These are phyloP conservation scores for Ceratina calcarata DNA, from an alignment of 1,140 invertebrate species.

Conservation along the genomic window DNA sequence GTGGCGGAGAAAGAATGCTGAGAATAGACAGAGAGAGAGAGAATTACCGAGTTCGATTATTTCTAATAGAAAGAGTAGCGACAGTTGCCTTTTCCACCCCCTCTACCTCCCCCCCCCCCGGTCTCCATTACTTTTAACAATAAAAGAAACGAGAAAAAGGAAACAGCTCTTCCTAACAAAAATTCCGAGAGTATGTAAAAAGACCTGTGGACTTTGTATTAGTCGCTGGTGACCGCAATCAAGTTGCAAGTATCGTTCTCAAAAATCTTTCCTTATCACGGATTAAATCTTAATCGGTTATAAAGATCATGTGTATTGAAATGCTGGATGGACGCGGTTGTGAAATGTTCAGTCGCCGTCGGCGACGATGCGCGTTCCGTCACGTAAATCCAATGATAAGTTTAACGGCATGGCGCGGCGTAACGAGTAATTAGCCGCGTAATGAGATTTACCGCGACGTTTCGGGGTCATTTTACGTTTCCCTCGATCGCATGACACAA, in stretches of 20 bases:
- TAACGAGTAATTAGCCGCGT: slow-evolving; percentile 36
- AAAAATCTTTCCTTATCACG: neutral
- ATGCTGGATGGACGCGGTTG: neutral
- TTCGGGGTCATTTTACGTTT: slow-evolving; percentile 23
- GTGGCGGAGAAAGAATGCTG: slow-evolving; percentile 22
- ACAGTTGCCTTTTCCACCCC: too few relatives aligned
- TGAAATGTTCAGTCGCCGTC: slow-evolving; percentile 28
- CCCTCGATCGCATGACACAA: slow-evolving; percentile 15
- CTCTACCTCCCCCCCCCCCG: too few relatives aligned
- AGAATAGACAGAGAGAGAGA: neutral
- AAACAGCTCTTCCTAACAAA: too few relatives aligned
- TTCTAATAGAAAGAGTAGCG: slow-evolving; percentile 24
- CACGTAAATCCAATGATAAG: slow-evolving; percentile 41
- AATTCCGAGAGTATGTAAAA: neutral
- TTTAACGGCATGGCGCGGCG: slow-evolving; percentile 25
- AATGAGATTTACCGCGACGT: slow-evolving; percentile 38
- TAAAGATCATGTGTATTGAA: too few relatives aligned
- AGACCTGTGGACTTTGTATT: too few relatives aligned
- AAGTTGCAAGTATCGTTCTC: too few relatives aligned
- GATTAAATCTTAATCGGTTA: too few relatives aligned
- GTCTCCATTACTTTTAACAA: slow-evolving; percentile 1
- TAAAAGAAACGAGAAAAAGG: too few relatives aligned
- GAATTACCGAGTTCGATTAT: slow-evolving; percentile 21
- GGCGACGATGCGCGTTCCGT: slow-evolving; percentile 3
- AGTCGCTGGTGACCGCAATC: too few relatives aligned